phyloP scores from a whole-genome alignment of 2,113 vertebrate genomes.

The Brachyhypopomus occidentalis region DNA sequence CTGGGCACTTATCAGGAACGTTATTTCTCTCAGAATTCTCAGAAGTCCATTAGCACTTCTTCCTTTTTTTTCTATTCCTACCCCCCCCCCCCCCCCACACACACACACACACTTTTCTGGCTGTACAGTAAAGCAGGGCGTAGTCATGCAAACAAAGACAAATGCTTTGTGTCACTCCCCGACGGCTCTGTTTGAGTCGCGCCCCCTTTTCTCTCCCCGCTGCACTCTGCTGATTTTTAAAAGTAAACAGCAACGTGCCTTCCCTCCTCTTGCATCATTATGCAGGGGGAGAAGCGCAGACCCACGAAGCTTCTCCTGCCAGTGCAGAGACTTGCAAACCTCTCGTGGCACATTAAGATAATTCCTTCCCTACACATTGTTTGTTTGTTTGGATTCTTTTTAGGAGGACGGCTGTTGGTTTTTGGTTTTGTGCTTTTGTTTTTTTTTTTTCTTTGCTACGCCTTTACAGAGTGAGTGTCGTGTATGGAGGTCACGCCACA shows the following conservation, averaged over 20 bases:
- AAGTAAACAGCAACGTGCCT: slow-evolving; percentile 58
- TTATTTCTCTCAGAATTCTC: slow-evolving; percentile 31
- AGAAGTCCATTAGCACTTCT: slow-evolving; percentile 34
- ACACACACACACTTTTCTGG: too few relatives aligned
- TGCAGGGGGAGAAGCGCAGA: slow-evolving; percentile 49
- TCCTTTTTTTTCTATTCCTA: background rate
- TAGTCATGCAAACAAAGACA: slow-evolving; percentile 63
- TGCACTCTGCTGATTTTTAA: slow-evolving; percentile 60
- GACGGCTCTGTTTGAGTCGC: background rate
- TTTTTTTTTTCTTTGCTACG: background rate
- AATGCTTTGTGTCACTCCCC: slow-evolving; percentile 55
- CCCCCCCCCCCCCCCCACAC: background rate
- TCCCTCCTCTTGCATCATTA: slow-evolving; percentile 49
- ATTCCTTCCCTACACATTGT: background rate
- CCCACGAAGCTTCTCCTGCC: background rate
- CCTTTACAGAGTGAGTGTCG: slow-evolving; percentile 34
- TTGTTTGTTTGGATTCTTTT: background rate
- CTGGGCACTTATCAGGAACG: slow-evolving; percentile 34
- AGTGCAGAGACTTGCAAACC: slow-evolving; percentile 46
- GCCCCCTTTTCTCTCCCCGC: slow-evolving; percentile 37
- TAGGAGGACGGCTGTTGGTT: background rate
- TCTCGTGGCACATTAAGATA: slow-evolving; percentile 50
- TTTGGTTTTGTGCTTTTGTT: background rate
- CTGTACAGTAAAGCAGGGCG: slow-evolving; percentile 29
- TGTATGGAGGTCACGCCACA: slow-evolving; percentile 3